Evolutionary conservation across 2,113 vertebrate genomes (phyloP).

Genomic region (Nanorana parkeri): DNA sequence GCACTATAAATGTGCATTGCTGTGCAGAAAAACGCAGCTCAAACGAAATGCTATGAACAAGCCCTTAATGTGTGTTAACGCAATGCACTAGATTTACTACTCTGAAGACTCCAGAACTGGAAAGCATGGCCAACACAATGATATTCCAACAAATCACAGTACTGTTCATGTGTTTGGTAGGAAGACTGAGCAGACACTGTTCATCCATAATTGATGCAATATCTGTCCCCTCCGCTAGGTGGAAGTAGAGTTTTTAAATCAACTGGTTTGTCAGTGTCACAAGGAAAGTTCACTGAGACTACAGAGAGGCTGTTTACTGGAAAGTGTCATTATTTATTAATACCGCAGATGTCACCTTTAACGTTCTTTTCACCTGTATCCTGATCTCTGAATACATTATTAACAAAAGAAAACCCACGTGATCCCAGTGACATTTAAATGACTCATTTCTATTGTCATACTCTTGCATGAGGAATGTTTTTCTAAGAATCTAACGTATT

Average conservation of each 20-base stretch:
- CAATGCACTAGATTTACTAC: no score
- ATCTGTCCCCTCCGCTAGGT: constrained; percentile 60
- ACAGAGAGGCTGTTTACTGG: not conserved
- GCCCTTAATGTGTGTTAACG: no score
- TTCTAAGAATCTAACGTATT: not conserved
- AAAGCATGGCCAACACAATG: no score
- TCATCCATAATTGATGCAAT: not conserved
- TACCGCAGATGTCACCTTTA: constrained; percentile 50
- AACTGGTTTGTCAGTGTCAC: not conserved
- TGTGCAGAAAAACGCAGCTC: no score
- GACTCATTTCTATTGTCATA: not conserved
- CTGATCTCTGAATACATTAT: not conserved
- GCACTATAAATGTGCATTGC: no score
- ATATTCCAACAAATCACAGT: no score
- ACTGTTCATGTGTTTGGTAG: no score
- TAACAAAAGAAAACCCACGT: constrained; percentile 44
- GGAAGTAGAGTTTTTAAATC: constrained; percentile 58
- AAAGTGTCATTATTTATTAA: not conserved
- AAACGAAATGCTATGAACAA: no score
- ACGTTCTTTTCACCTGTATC: constrained; percentile 46
- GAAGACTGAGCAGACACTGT: not conserved
- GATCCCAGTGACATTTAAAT: not conserved
- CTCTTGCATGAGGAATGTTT: not conserved
- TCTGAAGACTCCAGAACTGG: no score
- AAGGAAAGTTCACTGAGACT: not conserved